A percentile compares a stretch with the other conserved stretches of the same genome.
These are phyloP conservation scores for Ploceus nigricollis DNA, from an alignment of 2,113 vertebrate species.

Conservation along the genomic window DNA sequence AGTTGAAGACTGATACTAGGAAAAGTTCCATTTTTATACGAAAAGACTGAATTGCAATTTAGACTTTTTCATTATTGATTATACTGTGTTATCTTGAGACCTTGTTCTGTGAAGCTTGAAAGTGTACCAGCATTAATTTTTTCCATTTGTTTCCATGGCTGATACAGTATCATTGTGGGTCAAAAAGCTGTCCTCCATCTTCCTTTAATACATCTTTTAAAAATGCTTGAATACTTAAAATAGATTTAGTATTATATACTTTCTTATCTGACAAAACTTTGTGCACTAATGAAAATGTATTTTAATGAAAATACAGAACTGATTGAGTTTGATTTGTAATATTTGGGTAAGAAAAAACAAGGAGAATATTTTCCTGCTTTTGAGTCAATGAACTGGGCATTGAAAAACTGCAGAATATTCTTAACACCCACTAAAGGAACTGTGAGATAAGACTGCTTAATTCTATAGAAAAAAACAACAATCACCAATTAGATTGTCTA, in stretches of 20 bases:
- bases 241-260: background rate
- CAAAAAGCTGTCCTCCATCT: background rate
- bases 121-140: background rate
- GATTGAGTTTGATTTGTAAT: background rate
- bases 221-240: background rate
- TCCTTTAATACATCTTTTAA: background rate
- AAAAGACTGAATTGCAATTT: background rate
- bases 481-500: background rate
- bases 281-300: background rate
- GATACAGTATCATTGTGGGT: background rate
- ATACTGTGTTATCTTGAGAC: background rate
- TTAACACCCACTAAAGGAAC: background rate
- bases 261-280: background rate
- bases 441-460: background rate
- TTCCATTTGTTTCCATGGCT: background rate
- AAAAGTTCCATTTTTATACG: conserved; percentile 21
- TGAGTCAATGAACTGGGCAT: background rate
- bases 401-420: background rate
- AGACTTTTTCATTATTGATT: conserved; percentile 1
- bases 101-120: background rate
- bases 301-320: background rate
- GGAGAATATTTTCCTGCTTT: background rate
- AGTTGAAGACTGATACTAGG: background rate
- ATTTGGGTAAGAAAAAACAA: background rate
- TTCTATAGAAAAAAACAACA: background rate